Percentiles rank a stretch among this genome's conserved stretches.
phyloP scores from a whole-genome alignment of 1,140 invertebrate genomes.

The Probaryconus sp. region DNA sequence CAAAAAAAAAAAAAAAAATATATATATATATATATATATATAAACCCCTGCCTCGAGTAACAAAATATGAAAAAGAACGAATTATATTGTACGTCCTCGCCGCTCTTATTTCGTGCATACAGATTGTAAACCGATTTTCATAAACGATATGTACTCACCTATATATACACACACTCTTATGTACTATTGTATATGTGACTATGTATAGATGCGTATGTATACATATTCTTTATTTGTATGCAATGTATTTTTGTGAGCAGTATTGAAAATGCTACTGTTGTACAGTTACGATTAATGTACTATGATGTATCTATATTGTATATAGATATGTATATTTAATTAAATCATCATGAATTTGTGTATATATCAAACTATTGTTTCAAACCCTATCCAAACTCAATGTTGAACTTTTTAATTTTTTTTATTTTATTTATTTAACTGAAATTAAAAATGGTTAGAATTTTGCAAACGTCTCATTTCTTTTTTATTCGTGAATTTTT shows the following conservation, averaged over 20 bases:
- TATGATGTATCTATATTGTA: constrained; percentile 76
- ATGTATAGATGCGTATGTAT: constrained; percentile 51
- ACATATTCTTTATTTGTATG: constrained; percentile 69
- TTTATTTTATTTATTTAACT: constrained; percentile 1
- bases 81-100: constrained; percentile 29
- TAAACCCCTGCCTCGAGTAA: constrained; percentile 41
- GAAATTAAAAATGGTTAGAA: too few species aligned
- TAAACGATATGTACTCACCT: too few species aligned
- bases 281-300: constrained; percentile 75
- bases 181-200: constrained; percentile 1
- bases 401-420: constrained; percentile 1
- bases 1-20: too few species aligned
- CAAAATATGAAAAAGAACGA: constrained; percentile 24
- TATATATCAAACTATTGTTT: constrained; percentile 60
- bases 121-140: constrained; percentile 38
- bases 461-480: too few species aligned
- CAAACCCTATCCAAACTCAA: constrained; percentile 1
- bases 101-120: constrained; percentile 27
- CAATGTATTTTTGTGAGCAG: constrained; percentile 76
- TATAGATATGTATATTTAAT: constrained; percentile 76
- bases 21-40: too few species aligned
- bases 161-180: too few species aligned
- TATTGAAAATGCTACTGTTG: constrained; percentile 72
- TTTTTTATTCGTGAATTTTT: too few species aligned
- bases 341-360: constrained; percentile 77